These are phyloP conservation scores for Ceratosolen fusciceps DNA, from an alignment of 1,140 invertebrate species.

Conservation along the genomic window DNA sequence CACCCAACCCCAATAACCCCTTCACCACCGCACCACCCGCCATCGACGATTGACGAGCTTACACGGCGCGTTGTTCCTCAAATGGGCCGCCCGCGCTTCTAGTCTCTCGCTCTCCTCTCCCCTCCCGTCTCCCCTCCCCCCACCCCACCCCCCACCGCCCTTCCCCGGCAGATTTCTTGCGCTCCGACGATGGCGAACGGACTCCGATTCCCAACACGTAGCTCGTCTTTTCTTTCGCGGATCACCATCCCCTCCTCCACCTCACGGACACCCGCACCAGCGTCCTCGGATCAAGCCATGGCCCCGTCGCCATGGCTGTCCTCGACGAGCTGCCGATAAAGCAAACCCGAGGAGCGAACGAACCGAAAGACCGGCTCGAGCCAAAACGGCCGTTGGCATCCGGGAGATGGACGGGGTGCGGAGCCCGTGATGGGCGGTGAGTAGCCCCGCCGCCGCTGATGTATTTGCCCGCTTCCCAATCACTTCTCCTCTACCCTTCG, in stretches of 20 bases:
- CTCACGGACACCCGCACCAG: too few species aligned
- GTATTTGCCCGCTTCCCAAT: slow-evolving; percentile 33
- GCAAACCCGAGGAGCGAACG: neutral
- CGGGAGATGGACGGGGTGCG: slow-evolving; percentile 45
- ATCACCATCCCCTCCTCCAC: too few species aligned
- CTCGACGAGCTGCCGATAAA: too few species aligned
- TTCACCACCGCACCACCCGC: too few species aligned
- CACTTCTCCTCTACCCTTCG: slow-evolving; percentile 32
- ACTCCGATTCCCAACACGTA: slow-evolving; percentile 47
- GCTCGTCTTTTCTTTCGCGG: slow-evolving; percentile 45
- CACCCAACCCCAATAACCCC: slow-evolving; percentile 3
- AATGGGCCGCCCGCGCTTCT: slow-evolving; percentile 47
- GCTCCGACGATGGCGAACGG: neutral
- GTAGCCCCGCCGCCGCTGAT: neutral
- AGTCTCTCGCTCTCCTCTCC: too few species aligned
- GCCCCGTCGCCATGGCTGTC: too few species aligned
- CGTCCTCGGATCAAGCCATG: too few species aligned
- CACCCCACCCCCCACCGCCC: too few species aligned
- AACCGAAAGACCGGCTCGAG: neutral
- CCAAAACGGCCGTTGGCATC: slow-evolving; percentile 39
- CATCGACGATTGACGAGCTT: slow-evolving; percentile 24
- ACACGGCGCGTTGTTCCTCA: slow-evolving; percentile 45
- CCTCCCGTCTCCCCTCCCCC: too few species aligned
- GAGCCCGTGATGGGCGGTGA: neutral
- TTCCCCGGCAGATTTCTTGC: slow-evolving; percentile 13